Evolutionary conservation across 2,888 invertebrate species (phyloP).

Genomic region (Trichogramma dendrolimi): DNA sequence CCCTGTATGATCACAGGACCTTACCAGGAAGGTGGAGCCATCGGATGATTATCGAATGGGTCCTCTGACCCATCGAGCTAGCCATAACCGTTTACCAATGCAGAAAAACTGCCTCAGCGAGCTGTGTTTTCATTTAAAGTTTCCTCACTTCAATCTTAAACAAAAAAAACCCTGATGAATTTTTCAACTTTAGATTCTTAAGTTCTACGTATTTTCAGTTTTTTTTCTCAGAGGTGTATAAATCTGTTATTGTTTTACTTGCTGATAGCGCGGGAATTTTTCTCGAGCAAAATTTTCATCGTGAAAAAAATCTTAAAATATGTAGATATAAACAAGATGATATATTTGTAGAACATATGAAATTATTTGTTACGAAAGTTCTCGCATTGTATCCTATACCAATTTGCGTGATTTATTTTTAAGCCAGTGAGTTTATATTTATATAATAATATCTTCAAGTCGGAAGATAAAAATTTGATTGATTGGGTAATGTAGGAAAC

Average conservation of each 20-base stretch:
- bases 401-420: slow-evolving; percentile 8
- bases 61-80: slow-evolving; percentile 32
- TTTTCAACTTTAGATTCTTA: slow-evolving; percentile 14
- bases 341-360: not conserved
- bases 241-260: too few relatives aligned
- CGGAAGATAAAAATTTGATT: slow-evolving; percentile 10
- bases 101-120: not conserved
- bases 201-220: slow-evolving; percentile 10
- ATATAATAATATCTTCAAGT: too few relatives aligned
- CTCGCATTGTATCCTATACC: slow-evolving; percentile 11
- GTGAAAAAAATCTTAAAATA: not conserved
- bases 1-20: slow-evolving; percentile 82
- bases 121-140: not conserved
- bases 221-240: too few relatives aligned
- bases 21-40: slow-evolving; percentile 65
- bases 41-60: slow-evolving; percentile 42
- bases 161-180: slow-evolving; percentile 1
- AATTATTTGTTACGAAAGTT: slow-evolving; percentile 21
- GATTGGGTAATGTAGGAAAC: slow-evolving; percentile 22
- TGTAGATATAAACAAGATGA: slow-evolving; percentile 6
- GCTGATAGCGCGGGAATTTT: too few relatives aligned
- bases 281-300: too few relatives aligned
- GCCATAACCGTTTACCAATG: slow-evolving; percentile 29
- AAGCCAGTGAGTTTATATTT: not conserved
- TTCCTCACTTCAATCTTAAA: slow-evolving; percentile 7